Conservation (phyloP, 1,140 invertebrate species). For the Drosophila serrata region DNA sequence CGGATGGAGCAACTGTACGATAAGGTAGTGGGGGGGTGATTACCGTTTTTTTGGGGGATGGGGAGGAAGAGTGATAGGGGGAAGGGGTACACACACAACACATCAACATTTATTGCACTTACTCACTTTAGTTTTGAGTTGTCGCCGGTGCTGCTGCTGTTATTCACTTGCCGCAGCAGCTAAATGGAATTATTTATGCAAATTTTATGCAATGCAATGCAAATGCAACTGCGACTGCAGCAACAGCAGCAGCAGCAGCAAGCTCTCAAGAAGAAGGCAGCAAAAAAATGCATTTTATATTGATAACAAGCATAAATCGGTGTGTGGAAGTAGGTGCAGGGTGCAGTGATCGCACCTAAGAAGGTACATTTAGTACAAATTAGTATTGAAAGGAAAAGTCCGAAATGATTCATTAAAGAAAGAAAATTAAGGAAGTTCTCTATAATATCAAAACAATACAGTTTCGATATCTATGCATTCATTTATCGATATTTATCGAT, state of each 20-base stretch:
- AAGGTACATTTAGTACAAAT: neutral
- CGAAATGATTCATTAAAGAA: neutral
- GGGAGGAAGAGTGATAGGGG: neutral
- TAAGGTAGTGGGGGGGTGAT: slow-evolving; percentile 10
- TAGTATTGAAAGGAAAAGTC: neutral
- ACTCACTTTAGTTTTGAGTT: slow-evolving; percentile 53
- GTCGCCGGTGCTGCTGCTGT: slow-evolving; percentile 12
- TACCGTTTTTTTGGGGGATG: slow-evolving; percentile 7
- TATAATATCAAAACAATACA: neutral
- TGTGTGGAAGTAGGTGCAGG: neutral
- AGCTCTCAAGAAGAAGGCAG: slow-evolving; percentile 22
- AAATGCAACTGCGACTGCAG: slow-evolving; percentile 26
- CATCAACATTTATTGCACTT: slow-evolving; percentile 55
- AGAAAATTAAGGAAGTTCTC: neutral
- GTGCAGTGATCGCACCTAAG: neutral
- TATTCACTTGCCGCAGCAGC: slow-evolving; percentile 50
- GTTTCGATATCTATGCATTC: no score
- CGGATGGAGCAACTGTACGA: slow-evolving; percentile 41
- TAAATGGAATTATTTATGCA: slow-evolving; percentile 73
- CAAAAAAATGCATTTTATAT: slow-evolving; percentile 53
- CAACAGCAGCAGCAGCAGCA: slow-evolving; percentile 16
- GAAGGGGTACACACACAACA: slow-evolving; percentile 4
- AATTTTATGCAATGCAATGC: slow-evolving; percentile 69
- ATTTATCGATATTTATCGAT: no score
- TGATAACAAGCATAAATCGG: slow-evolving; percentile 73